Base-by-base conservation (phyloP, 2,797 vertebrate species). In the Botia kubotai region DNA sequence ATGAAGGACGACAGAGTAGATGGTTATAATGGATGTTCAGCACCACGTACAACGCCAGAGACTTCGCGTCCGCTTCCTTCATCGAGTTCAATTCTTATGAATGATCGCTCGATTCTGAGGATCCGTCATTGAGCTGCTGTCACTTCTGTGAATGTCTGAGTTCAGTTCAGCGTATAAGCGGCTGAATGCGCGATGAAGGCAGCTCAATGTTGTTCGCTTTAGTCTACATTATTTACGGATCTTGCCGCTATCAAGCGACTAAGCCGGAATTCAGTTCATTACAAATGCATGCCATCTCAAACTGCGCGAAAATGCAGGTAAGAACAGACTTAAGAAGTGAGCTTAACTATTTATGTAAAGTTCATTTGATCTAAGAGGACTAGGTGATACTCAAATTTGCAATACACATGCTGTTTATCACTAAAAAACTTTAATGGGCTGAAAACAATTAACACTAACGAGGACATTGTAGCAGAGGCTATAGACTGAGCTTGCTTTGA, bases 141-240 rank as follows among this genome's bases (percentile, higher is more conserved):
- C 65, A 3, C 6, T 58, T 70, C 36, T 77, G 65, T 53, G 75
- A 53, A 77, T 69, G 77, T 63, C 46, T 43, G 48, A 53, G 48
- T 52, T 33, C 19, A 2, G 19, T 11, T 55, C 58, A 52, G 55
- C 72, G 81, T 82, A 80, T 63, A 86, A 67, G 36, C 72, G 55
- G 60, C 65, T 66, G 81, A 58, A 39, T 72, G 77, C 21, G 52
- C 82, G 72, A 62, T 65, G 65, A 74, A 86, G 89, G 77, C 83
- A 86, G 92, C 87, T 83, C 84, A 81, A 84, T 84, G 85, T 82
- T 83, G 88, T 86, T 86, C 79, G 87, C 89, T 84, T 87, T 89
- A 84, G 89, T 87, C 89, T 92, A 92, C 92, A 92, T 93, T 92
- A 93, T 87, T 94, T 90, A 91, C 93, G 89, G 86, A 94, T 92